Percentiles rank a stretch among this genome's conserved stretches.
phyloP scores from a whole-genome alignment of 1,140 invertebrate genomes.

The Elymnias hypermnestra region DNA sequence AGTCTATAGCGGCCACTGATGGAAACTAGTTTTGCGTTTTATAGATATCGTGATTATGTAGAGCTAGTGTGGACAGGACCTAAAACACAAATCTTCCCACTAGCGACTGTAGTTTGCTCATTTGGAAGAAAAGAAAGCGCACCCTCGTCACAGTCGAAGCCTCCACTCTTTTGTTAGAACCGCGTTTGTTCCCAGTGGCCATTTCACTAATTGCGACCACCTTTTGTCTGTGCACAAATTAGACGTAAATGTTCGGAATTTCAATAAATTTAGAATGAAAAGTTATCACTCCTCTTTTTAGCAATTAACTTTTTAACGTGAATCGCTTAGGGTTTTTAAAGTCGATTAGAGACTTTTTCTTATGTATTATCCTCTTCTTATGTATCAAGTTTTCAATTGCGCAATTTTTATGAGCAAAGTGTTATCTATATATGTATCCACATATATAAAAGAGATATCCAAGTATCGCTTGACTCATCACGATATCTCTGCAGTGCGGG shows the following conservation, averaged over 20 bases:
- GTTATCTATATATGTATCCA: no score
- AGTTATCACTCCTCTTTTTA: slow-evolving; percentile 13
- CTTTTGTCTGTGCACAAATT: slow-evolving; percentile 63
- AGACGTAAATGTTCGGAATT: slow-evolving; percentile 54
- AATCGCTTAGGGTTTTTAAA: slow-evolving; percentile 4
- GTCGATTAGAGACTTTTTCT: neutral
- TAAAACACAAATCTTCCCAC: slow-evolving; percentile 64
- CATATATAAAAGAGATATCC: no score
- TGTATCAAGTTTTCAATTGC: neutral
- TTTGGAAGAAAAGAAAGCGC: slow-evolving; percentile 73
- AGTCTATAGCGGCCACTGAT: no score
- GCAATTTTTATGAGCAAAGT: neutral
- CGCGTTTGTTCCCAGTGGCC: slow-evolving; percentile 68
- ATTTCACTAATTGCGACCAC: slow-evolving; percentile 72
- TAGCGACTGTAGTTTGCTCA: slow-evolving; percentile 68
- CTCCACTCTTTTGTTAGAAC: slow-evolving; percentile 57
- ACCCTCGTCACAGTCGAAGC: slow-evolving; percentile 47
- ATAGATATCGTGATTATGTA: no score
- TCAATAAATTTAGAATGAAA: slow-evolving; percentile 34
- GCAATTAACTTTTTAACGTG: slow-evolving; percentile 13
- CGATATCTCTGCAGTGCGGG: no score
- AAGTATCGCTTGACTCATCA: no score
- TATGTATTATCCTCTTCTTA: no score
- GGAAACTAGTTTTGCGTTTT: no score
- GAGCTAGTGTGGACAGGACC: neutral